Evolutionary conservation across 2,797 vertebrate species (phyloP).

Genomic region (Liasis olivaceus): DNA sequence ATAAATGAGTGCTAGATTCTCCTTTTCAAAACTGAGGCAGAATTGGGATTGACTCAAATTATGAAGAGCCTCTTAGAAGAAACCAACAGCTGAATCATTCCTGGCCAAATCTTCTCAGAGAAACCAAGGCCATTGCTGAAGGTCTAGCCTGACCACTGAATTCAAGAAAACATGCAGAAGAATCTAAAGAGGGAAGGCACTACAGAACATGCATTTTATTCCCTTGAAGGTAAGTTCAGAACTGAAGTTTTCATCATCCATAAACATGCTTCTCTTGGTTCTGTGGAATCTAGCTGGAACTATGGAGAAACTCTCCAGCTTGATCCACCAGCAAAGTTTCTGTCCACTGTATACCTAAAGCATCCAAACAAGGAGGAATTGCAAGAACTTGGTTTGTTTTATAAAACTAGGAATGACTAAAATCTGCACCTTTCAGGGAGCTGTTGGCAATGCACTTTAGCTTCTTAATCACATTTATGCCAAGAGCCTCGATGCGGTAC

Average conservation of each 20-base stretch:
- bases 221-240: background rate
- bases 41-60: background rate
- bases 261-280: background rate
- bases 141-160: background rate
- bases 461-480: background rate
- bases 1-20: background rate
- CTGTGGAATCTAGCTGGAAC: background rate
- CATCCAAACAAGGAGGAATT: background rate
- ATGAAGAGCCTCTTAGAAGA: background rate
- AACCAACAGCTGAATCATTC: background rate
- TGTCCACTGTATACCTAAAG: background rate
- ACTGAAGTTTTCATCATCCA: background rate
- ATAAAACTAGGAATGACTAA: background rate
- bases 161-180: background rate
- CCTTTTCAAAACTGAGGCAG: background rate
- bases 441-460: background rate
- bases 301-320: background rate
- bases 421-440: background rate
- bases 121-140: background rate
- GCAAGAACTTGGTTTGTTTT: background rate
- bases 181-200: background rate
- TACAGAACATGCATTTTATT: background rate
- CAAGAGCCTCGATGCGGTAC: background rate
- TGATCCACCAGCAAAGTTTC: background rate
- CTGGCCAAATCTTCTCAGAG: background rate